A percentile compares a stretch with the other conserved stretches of the same genome.
These are phyloP conservation scores for Cydia fagiglandana DNA, from an alignment of 1,140 invertebrate genomes.

Conservation along the genomic window DNA sequence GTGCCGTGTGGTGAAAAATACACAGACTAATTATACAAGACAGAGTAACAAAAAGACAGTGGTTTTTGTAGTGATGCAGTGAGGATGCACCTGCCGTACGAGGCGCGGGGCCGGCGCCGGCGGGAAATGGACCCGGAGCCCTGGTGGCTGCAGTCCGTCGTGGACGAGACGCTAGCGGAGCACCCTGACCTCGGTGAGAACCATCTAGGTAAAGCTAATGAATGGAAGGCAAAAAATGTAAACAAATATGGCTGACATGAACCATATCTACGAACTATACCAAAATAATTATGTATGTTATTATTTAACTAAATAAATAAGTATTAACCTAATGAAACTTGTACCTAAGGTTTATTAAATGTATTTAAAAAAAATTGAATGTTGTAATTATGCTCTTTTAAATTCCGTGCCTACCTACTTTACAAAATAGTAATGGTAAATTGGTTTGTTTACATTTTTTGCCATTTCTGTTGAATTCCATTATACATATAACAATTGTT, in stretches of 20 bases:
- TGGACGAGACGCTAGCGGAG: slow-evolving; percentile 67
- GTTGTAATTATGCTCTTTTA: no score
- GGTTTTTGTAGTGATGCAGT: slow-evolving; percentile 51
- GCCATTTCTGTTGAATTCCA: no score
- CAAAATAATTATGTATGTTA: not conserved
- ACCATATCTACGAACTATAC: not conserved
- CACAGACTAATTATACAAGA: not conserved
- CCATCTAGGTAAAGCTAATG: slow-evolving; percentile 1
- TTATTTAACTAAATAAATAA: no score
- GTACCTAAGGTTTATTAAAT: no score
- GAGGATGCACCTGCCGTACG: slow-evolving; percentile 72
- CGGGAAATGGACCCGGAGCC: slow-evolving; percentile 72
- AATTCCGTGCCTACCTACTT: no score
- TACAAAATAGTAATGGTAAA: no score
- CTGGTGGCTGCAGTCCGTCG: slow-evolving; percentile 69
- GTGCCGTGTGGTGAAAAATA: no score
- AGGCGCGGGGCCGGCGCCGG: slow-evolving; percentile 71
- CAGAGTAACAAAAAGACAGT: not conserved
- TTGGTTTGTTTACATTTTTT: no score
- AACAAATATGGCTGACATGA: not conserved
- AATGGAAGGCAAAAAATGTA: no score
- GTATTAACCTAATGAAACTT: no score
- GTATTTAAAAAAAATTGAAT: no score
- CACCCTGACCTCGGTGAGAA: slow-evolving; percentile 69
- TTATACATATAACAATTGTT: no score